These are phyloP conservation scores for Protonibea diacanthus DNA, from an alignment of 2,797 vertebrate genomes.

Conservation along the genomic window DNA sequence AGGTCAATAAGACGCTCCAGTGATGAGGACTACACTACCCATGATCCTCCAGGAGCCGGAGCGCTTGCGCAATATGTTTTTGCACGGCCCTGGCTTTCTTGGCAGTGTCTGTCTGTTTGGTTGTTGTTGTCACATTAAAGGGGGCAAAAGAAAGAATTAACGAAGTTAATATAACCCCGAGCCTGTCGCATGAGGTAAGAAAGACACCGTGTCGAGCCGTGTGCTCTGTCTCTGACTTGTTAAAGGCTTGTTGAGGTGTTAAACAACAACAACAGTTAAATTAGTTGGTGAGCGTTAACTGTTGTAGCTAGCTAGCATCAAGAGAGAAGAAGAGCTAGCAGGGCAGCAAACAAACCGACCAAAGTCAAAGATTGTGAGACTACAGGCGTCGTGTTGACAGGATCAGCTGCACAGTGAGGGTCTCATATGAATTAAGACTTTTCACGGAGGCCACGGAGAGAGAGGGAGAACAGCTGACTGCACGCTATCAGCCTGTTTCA, in stretches of 20 bases:
- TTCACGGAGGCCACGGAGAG: background rate
- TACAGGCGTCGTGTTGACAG: background rate
- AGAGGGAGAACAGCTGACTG: background rate
- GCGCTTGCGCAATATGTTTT: constrained; percentile 80
- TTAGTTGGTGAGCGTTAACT: constrained; percentile 54
- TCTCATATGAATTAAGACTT: background rate
- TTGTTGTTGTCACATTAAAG: constrained; percentile 67
- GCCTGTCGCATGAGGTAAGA: constrained; percentile 80
- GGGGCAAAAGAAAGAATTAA: constrained; percentile 39
- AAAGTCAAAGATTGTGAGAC: constrained; percentile 12
- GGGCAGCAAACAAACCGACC: constrained; percentile 29
- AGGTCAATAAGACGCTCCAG: background rate
- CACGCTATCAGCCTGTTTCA: background rate
- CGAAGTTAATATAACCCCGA: constrained; percentile 31
- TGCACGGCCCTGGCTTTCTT: constrained; percentile 67
- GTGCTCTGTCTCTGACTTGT: constrained; percentile 16
- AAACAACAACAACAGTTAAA: constrained; percentile 43
- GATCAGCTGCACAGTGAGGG: background rate
- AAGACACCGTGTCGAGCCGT: background rate
- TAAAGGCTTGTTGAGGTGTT: background rate
- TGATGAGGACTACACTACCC: constrained; percentile 75
- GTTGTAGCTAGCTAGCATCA: constrained; percentile 58
- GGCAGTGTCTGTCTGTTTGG: constrained; percentile 42
- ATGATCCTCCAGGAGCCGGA: constrained; percentile 41
- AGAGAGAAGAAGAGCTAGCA: constrained; percentile 58